Conservation (phyloP, 2,797 vertebrate species). For the Hafferia zeledoni region DNA sequence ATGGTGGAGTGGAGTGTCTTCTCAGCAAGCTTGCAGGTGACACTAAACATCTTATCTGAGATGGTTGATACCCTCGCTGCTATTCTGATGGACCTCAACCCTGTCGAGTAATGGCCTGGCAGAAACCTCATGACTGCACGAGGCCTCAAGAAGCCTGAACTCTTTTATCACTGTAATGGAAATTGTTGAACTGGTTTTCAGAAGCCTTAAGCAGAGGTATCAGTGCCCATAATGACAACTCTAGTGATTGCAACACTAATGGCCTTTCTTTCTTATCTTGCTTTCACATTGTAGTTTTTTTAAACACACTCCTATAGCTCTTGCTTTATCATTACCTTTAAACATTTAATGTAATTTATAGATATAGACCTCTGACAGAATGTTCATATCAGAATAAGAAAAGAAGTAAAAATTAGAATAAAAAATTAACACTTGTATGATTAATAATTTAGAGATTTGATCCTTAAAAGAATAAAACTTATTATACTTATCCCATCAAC, state of each 20-base stretch:
- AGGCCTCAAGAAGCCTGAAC: not conserved
- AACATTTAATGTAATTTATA: not conserved
- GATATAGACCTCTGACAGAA: not conserved
- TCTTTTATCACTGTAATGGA: not conserved
- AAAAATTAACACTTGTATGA: not conserved
- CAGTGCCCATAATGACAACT: not conserved
- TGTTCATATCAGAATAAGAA: not conserved
- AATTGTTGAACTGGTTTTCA: not conserved
- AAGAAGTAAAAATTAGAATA: not conserved
- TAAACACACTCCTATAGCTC: not conserved
- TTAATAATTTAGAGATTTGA: not conserved
- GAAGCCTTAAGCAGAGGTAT: not conserved
- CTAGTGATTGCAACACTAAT: not conserved
- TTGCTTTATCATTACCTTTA: not conserved
- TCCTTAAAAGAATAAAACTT: not conserved
- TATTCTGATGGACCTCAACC: not conserved
- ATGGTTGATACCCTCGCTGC: accelerated
- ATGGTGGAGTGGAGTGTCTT: not conserved
- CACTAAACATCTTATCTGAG: not conserved
- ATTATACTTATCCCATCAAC: not conserved
- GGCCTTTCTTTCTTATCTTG: not conserved
- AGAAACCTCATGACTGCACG: not conserved
- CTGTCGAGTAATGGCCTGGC: not conserved
- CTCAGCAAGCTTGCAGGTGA: not conserved
- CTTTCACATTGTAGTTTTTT: not conserved